phyloP scores from a whole-genome alignment of 2,888 invertebrate genomes.

The Spialia ferax region DNA sequence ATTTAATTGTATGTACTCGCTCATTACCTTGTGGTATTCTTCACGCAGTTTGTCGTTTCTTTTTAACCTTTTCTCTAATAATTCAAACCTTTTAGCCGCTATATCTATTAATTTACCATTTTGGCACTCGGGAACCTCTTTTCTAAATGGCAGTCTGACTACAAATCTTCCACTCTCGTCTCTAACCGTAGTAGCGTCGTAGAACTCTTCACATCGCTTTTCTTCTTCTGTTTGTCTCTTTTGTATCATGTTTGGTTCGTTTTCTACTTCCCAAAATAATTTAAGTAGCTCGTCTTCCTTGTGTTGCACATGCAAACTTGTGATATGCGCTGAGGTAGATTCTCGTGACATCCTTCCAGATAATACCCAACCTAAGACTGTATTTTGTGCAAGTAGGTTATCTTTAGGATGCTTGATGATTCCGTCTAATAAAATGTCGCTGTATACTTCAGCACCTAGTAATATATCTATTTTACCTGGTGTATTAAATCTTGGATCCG shows the following conservation, averaged over 20 bases:
- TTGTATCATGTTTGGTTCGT: conserved; percentile 18
- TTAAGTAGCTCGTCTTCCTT: conserved; percentile 39
- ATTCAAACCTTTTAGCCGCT: conserved; percentile 20
- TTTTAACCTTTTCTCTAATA: conserved; percentile 25
- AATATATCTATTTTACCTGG: conserved; percentile 3
- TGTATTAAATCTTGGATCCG: not conserved
- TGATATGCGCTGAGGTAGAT: not conserved
- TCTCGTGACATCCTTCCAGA: conserved; percentile 41
- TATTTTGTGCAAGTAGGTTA: conserved; percentile 44
- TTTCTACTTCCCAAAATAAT: conserved; percentile 43
- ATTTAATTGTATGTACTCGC: conserved; percentile 14
- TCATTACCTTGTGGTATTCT: not conserved
- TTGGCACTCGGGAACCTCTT: conserved; percentile 16
- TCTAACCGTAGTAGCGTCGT: conserved; percentile 35
- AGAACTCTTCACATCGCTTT: conserved; percentile 39
- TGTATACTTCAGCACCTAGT: not conserved
- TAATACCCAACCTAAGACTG: conserved; percentile 49
- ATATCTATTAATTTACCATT: conserved; percentile 15
- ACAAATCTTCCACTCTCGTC: conserved; percentile 40
- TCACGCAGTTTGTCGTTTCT: conserved; percentile 6
- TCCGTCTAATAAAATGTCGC: not conserved
- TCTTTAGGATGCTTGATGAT: conserved; percentile 27
- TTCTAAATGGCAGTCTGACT: conserved; percentile 38
- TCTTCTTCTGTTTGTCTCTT: conserved; percentile 37
- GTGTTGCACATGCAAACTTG: conserved; percentile 24